These are phyloP conservation scores for Monomorium pharaonis DNA, from an alignment of 1,140 invertebrate species.

Conservation along the genomic window DNA sequence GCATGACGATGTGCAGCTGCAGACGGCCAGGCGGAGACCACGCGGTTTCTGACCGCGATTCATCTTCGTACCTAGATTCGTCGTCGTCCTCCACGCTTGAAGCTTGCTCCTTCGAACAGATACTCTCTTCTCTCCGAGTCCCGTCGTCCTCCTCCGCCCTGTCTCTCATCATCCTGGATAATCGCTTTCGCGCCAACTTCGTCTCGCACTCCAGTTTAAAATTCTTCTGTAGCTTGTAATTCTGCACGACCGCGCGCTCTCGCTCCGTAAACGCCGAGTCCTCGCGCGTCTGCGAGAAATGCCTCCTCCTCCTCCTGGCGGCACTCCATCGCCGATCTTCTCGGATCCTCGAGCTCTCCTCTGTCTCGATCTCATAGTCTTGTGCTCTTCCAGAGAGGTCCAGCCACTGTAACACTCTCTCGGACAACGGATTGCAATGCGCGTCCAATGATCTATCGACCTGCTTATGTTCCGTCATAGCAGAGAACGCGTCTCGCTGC, in stretches of 20 bases:
- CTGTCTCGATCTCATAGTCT: constrained; percentile 47
- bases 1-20: constrained; percentile 90
- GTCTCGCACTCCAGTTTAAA: constrained; percentile 18
- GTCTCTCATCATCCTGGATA: constrained; percentile 27
- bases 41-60: neutral
- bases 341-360: neutral
- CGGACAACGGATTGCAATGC: constrained; percentile 79
- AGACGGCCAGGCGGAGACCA: constrained; percentile 69
- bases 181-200: constrained; percentile 2
- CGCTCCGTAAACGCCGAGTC: constrained; percentile 5
- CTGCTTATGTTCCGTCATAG: neutral
- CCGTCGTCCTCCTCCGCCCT: constrained; percentile 2
- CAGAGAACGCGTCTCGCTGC: neutral
- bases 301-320: constrained; percentile 9
- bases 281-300: constrained; percentile 42
- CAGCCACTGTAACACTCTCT: constrained; percentile 85
- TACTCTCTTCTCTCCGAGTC: neutral
- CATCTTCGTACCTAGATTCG: constrained; percentile 7
- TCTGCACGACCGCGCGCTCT: constrained; percentile 54
- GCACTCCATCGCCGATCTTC: constrained; percentile 45
- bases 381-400: constrained; percentile 80
- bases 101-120: neutral
- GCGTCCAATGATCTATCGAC: constrained; percentile 40
- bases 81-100: neutral
- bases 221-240: constrained; percentile 66